Evolutionary conservation across 2,888 invertebrate genomes (phyloP).

Genomic region (Drosophila tanythrix): DNA sequence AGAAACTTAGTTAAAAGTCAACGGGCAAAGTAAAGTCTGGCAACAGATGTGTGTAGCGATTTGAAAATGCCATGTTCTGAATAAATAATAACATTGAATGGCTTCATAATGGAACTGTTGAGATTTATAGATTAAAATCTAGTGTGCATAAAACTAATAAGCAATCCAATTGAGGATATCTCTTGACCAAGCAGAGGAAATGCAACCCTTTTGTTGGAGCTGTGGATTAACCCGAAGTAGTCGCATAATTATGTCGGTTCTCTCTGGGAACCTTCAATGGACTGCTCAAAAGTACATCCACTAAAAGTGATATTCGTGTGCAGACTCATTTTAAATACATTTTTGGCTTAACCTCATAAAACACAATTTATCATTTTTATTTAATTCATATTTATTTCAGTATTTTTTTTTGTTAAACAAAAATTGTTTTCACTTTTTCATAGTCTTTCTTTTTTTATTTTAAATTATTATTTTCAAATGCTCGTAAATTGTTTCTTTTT

Average conservation of each 20-base stretch:
- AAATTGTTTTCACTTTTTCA: not conserved
- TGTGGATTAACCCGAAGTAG: not conserved
- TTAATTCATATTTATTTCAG: not conserved
- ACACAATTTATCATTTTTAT: not conserved
- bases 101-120: not conserved
- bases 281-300: not conserved
- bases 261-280: not conserved
- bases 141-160: too few relatives aligned
- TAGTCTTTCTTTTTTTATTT: too few relatives aligned
- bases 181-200: not conserved
- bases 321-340: not conserved
- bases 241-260: rapidly evolving
- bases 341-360: not conserved
- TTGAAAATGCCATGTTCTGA: not conserved
- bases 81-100: not conserved
- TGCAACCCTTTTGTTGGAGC: not conserved
- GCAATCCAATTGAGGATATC: not conserved
- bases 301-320: too few relatives aligned
- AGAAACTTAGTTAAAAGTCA: not conserved
- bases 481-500: not conserved
- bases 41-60: not conserved
- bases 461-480: not conserved
- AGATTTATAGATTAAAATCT: not conserved
- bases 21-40: not conserved
- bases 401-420: not conserved